Base-by-base conservation (phyloP, 2,888 invertebrate genomes). In the Julus scanicus region DNA sequence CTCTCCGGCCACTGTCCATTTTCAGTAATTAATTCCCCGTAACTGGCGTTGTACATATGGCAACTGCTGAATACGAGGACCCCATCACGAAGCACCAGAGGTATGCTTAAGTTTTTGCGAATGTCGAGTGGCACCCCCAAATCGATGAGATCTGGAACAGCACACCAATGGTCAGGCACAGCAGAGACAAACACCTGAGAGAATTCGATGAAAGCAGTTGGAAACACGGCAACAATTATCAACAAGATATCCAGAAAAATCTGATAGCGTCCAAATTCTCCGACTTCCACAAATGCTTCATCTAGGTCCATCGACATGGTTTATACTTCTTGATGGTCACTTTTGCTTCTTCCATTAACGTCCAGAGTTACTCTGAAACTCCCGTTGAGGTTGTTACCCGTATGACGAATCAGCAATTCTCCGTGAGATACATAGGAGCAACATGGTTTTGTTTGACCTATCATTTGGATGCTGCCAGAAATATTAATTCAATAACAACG, bases 171-270 rank as follows among this genome's bases (percentile, higher is more conserved):
- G 84, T 95, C 95, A 0, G 97, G 97, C 53, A 95, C 94, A 91
- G 97, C 96, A 5, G 97, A 95, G 96, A 98, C 97, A 93, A 98
- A 98, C 63, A 98, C 94, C 93, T 97, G 97, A 93, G 97, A 97
- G 92, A 98, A 97, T 5, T 97, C 97, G 92, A 97, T 96, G 92
- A 97, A 97, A 49, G 97, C 97, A 91, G 97, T 97, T 0, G 97
- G 97, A 90, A 98, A 94, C 91, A 97, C 97, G 3, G 97, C 97
- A 20, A 97, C 96, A 89, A 97, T 93, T 91, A 97, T 97, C 89
- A 98, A 95, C 88, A 97, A 94, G 95, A 97, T 97, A 39, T 97
- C 93, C 89, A 97, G 93, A 88, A 96, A 93, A 92, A 96, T 97
- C 92, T 98, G 98, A 92, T 97, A 98, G 71, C 94, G 94, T 86